Base-by-base conservation (phyloP, 2,113 vertebrate species). In the Spermophilus dauricus region DNA sequence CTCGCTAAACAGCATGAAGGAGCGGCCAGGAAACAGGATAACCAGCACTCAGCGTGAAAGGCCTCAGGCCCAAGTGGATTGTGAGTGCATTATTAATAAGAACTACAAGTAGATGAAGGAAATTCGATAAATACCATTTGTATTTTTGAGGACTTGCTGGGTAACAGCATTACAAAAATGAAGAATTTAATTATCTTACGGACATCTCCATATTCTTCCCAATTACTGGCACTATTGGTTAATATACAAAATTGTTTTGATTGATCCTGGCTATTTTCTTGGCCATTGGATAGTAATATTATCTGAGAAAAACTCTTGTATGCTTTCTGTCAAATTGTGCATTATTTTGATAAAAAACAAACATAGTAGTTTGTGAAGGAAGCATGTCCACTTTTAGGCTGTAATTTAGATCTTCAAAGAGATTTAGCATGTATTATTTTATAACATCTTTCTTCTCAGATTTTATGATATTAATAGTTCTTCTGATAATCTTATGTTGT, bases 201-300 rank as follows among this genome's bases (percentile, higher is more conserved):
- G 10, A 53, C 73, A n/a, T 61, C 45, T 85, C 10, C 42, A 39
- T 72, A 56, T n/a, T 86, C 85, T 95, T 26, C 28, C 34, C 11
- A 78, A n/a, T 72, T 82, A 80, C 7, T 69, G 56, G 65, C 12
- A 95, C 5, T 20, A n/a, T 82, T 22, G 83, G 45, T 12, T 77
- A 70, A 83, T 77, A 65, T 56, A 86, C 61, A 81, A 51, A 65
- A 56, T 63, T 67, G 63, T 86, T 97, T 77, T 86, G 18, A 70
- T 63, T 83, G 13, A 9, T 77, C 8, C 16, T 86, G 8, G 65
- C 7, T 78, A 76, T 22, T 89, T 42, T 76, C n/a, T 53, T 92
- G 58, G 14, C 34, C 82, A 56, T 93, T 45, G 61, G n/a, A 70
- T 10, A 97, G 2, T 42, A 73, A 26, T 16, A 53, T 20, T 65